phyloP scores from a whole-genome alignment of 2,113 vertebrate species.

The Coryphaenoides rupestris region DNA sequence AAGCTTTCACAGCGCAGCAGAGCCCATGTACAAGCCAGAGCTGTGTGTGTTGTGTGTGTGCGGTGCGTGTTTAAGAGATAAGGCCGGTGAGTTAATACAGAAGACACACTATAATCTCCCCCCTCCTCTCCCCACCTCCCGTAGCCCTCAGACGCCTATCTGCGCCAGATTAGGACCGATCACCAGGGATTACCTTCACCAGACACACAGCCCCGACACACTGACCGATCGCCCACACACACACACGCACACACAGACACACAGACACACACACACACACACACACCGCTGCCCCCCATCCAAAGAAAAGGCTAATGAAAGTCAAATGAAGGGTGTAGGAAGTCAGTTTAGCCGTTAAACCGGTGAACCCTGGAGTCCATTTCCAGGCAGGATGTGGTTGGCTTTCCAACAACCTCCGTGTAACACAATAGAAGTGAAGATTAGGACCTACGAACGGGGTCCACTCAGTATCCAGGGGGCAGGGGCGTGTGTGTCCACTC shows the following conservation, averaged over 20 bases:
- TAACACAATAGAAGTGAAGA: too few relatives aligned
- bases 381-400: too few relatives aligned
- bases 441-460: too few relatives aligned
- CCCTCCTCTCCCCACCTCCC: slow-evolving; percentile 43
- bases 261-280: too few relatives aligned
- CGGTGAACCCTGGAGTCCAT: background rate
- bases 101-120: slow-evolving; percentile 69
- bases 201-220: slow-evolving; percentile 57
- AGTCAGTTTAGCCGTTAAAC: background rate
- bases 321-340: too few relatives aligned
- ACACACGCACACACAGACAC: slow-evolving; percentile 15
- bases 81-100: slow-evolving; percentile 71
- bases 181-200: slow-evolving; percentile 73
- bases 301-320: slow-evolving; percentile 6
- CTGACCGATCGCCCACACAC: slow-evolving; percentile 58
- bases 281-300: slow-evolving; percentile 29
- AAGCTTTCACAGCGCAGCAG: slow-evolving; percentile 20
- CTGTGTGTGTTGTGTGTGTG: slow-evolving; percentile 66
- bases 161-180: slow-evolving; percentile 79
- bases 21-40: slow-evolving; percentile 54
- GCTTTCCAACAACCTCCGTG: background rate
- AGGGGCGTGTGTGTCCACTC: too few relatives aligned
- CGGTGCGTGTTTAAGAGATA: slow-evolving; percentile 69
- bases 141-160: slow-evolving; percentile 69
- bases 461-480: too few relatives aligned